Base-by-base conservation (phyloP, 2,113 vertebrate species). In the Poeciliopsis turrubarensis region DNA sequence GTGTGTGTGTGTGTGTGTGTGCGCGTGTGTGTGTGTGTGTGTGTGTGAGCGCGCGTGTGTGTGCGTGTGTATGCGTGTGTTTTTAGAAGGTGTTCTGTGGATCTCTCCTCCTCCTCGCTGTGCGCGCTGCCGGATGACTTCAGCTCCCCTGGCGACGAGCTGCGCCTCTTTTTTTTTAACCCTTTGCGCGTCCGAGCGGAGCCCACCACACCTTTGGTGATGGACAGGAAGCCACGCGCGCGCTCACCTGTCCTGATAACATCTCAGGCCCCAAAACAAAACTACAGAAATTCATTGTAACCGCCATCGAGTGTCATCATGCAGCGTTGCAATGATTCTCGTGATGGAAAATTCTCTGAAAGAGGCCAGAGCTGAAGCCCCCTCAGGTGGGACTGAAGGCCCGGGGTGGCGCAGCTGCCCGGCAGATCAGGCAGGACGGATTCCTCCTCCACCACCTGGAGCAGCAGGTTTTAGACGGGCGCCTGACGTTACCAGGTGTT, bases 151-250 rank as follows among this genome's bases (percentile, higher is more conserved):
- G 78, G 82, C 77, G 78, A 84, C 73, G 74, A 65, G 84, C 90
- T 87, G 92, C 92, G 89, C 92, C 89, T 92, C 86, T 82, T 77
- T 37, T 31, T 31, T 37, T 57, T 94, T 94, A 94, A 94, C 93
- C 91, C 92, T 84, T 94, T 89, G 51, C 75, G 69, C 71, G 65
- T 79, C 79, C 57, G 41, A 79, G 41, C 37, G 39, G 25, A 27
- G 39, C 39, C 19, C 70, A 19, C 27, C 57, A 25, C 72, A 14
- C 57, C 64, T 57, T 4, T 9, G 44, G 44, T 47, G 37, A 60
- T n/a, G 15, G 17, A 65, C 51, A n/a, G 25, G 51, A 10, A 25
- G 51, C 25, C 51, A 3, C 51, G 10, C 25, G 51, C 6, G 51
- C 51, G 25, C 51, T 57, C 22, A 57, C 9, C 25, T 10, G 7